These are phyloP conservation scores for Argynnis bischoffii DNA, from an alignment of 2,888 invertebrate species.

Conservation along the genomic window DNA sequence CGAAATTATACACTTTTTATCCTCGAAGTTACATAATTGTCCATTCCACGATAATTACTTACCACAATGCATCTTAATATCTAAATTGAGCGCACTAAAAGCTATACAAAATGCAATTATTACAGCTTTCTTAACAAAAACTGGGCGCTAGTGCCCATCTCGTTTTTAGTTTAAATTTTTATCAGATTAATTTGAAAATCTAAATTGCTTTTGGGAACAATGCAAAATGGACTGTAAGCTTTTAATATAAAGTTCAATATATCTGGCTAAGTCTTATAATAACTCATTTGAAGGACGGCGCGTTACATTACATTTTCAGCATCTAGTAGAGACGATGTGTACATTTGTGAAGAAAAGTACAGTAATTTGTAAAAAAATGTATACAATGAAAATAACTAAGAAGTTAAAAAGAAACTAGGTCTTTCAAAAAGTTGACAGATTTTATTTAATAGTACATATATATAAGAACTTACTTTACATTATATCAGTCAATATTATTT, in stretches of 20 bases:
- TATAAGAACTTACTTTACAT: too few species aligned
- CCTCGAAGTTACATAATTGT: neutral
- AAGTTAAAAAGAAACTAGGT: neutral
- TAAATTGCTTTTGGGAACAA: neutral
- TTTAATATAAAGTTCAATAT: constrained; percentile 11
- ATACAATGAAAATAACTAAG: neutral
- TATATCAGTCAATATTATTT: too few species aligned
- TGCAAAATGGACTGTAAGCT: constrained; percentile 10
- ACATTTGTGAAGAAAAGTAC: constrained; percentile 32
- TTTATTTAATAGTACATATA: too few species aligned
- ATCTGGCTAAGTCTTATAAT: constrained; percentile 15
- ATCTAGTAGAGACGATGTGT: constrained; percentile 39
- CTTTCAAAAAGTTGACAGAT: too few species aligned
- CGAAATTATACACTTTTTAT: constrained; percentile 1
- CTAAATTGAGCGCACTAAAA: constrained; percentile 16
- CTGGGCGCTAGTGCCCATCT: constrained; percentile 10
- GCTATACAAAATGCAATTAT: constrained; percentile 26
- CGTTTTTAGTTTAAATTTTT: constrained; percentile 33
- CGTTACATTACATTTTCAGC: constrained; percentile 40
- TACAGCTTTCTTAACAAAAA: constrained; percentile 20
- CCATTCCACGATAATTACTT: constrained; percentile 13
- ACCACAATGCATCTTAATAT: constrained; percentile 18
- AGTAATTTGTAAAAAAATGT: neutral
- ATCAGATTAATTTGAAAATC: constrained; percentile 33
- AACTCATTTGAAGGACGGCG: constrained; percentile 41